Evolutionary conservation across 2,797 vertebrate species (phyloP), one percentile per base, ranked within the genome.

Genomic region (Eulemur mongoz): DNA sequence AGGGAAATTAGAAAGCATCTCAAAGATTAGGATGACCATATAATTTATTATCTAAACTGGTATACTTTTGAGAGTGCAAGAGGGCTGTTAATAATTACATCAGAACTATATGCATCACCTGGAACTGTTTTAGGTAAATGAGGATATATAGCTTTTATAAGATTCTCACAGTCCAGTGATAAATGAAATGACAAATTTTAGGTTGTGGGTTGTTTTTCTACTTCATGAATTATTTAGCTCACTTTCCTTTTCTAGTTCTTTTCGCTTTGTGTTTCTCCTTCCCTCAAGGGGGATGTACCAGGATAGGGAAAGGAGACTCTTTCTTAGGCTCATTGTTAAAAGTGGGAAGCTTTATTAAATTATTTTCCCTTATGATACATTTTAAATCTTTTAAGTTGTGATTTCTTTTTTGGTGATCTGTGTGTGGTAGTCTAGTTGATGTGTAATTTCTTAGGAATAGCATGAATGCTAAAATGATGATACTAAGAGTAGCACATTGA

Each of bases 31-130:
- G 80, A 22, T 72, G 22, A 57, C 15, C 25, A 2, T 78, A 25
- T 93, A 61, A 69, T 79, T 96, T 93, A 59, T 54, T 95, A n/a
- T 95, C 20, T 52, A 72, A 59, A 91, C 5, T 75, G 61, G 35
- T 25, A 76, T 13, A 63, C 3, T 67, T 93, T 54, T 73, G 18
- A 78, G 30, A 85, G 32, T 61, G 4, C 63, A 96, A 76, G 30
- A 38, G 0, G 75, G 27, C 61, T 80, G 0, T 45, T 89, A 50
- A 40, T 65, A 70, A 40, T 78, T 40, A 40, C 1, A 43, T 48
- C 8, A 54, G 5, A 23, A 54, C 30, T 50, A 5, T 4, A 59
- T 32, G 5, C 0, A 1, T 40, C 32, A 73, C 30, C 43, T 83
- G 73, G n/a, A 43, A 92, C 43, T 75, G 0, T 59, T 80, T 35